These are phyloP conservation scores for Adelosebastes latens DNA, from an alignment of 2,797 vertebrate species.

Conservation along the genomic window DNA sequence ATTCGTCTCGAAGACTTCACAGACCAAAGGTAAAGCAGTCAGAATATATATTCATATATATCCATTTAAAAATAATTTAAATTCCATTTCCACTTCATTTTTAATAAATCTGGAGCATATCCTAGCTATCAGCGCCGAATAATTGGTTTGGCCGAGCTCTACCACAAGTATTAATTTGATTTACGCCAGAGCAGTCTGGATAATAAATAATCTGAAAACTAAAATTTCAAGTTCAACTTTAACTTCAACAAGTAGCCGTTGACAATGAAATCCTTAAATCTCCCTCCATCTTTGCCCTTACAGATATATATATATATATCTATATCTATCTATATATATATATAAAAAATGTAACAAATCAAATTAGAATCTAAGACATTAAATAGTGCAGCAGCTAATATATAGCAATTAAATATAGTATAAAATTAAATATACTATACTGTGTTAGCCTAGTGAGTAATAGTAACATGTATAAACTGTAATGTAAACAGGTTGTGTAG, in stretches of 20 bases:
- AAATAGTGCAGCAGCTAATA: background rate
- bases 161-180: background rate
- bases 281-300: background rate
- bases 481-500: background rate
- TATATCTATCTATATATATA: background rate
- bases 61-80: background rate
- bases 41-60: too few relatives aligned
- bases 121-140: too few relatives aligned
- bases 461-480: background rate
- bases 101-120: background rate
- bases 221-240: background rate
- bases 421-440: too few relatives aligned
- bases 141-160: background rate
- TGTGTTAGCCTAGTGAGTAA: background rate
- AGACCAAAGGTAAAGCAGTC: slow-evolving; percentile 73
- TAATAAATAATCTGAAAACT: background rate
- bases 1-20: slow-evolving; percentile 89
- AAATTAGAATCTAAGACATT: background rate
- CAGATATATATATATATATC: background rate
- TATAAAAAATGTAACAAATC: background rate
- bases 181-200: background rate
- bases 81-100: background rate
- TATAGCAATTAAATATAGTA: background rate
- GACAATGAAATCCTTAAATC: background rate
- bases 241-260: background rate